These are phyloP conservation scores for Brachypterus glaber DNA, from an alignment of 2,888 invertebrate genomes.

Conservation along the genomic window DNA sequence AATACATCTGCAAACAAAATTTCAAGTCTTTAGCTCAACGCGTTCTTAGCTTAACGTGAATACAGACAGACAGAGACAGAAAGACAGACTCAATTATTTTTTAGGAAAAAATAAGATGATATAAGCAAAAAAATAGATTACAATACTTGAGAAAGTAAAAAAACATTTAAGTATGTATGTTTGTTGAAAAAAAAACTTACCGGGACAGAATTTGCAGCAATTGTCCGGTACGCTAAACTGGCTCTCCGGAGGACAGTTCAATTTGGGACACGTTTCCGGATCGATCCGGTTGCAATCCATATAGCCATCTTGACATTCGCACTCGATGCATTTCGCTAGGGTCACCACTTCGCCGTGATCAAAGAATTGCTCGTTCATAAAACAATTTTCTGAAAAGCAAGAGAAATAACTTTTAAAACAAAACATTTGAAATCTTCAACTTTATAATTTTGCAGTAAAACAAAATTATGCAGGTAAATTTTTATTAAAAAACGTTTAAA, in stretches of 20 bases:
- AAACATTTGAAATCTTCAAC: constrained; percentile 1
- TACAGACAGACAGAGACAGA: no score
- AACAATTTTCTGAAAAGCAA: constrained; percentile 33
- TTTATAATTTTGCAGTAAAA: background rate
- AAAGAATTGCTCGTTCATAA: constrained; percentile 42
- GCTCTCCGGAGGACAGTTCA: constrained; percentile 65
- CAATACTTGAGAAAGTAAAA: no score
- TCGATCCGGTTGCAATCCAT: constrained; percentile 69
- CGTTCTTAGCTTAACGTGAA: no score
- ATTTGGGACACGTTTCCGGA: constrained; percentile 65
- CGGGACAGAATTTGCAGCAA: constrained; percentile 86
- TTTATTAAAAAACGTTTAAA: no score
- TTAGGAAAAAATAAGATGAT: no score
- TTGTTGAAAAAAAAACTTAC: no score
- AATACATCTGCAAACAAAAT: no score
- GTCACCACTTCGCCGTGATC: constrained; percentile 73
- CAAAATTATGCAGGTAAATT: constrained; percentile 2
- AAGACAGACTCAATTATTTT: no score
- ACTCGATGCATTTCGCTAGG: constrained; percentile 69
- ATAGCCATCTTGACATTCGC: constrained; percentile 72
- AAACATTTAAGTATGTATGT: no score
- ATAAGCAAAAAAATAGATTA: no score
- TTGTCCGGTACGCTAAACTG: constrained; percentile 76
- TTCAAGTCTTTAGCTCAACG: no score
- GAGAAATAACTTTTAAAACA: constrained; percentile 8